These are phyloP conservation scores for Sebastes iracundus DNA, from an alignment of 2,797 vertebrate species.

Conservation along the genomic window DNA sequence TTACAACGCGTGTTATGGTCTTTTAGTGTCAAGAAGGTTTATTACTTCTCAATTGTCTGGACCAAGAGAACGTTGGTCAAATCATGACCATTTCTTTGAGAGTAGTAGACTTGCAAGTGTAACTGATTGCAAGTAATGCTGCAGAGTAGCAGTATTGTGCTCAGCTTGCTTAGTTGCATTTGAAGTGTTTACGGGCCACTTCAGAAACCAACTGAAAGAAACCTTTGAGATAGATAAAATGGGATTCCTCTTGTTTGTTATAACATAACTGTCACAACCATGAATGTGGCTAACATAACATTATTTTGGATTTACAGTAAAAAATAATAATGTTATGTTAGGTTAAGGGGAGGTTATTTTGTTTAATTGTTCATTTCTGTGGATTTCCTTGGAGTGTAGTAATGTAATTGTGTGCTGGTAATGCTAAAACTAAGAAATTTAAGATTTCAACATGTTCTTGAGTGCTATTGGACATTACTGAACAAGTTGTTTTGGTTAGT, in stretches of 20 bases:
- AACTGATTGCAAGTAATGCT: slow-evolving; percentile 57
- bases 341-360: not conserved
- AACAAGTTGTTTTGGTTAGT: not conserved
- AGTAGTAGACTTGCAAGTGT: slow-evolving; percentile 27
- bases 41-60: slow-evolving; percentile 43
- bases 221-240: not conserved
- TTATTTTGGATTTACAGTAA: not conserved
- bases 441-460: not conserved
- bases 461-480: not conserved
- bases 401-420: not conserved
- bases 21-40: slow-evolving; percentile 23
- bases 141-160: slow-evolving; percentile 1
- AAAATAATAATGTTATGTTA: not conserved
- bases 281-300: not conserved
- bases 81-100: slow-evolving; percentile 41
- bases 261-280: not conserved
- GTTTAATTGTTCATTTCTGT: not conserved
- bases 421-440: not conserved
- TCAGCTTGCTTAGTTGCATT: slow-evolving; percentile 24
- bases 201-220: slow-evolving; percentile 16
- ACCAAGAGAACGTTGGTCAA: slow-evolving; percentile 33
- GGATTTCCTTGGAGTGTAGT: not conserved
- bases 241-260: not conserved
- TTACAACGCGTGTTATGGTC: not conserved
- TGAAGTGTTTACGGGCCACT: slow-evolving; percentile 3